Evolutionary conservation across 2,888 invertebrate genomes (phyloP).

Genomic region (Macroteleia sp.): DNA sequence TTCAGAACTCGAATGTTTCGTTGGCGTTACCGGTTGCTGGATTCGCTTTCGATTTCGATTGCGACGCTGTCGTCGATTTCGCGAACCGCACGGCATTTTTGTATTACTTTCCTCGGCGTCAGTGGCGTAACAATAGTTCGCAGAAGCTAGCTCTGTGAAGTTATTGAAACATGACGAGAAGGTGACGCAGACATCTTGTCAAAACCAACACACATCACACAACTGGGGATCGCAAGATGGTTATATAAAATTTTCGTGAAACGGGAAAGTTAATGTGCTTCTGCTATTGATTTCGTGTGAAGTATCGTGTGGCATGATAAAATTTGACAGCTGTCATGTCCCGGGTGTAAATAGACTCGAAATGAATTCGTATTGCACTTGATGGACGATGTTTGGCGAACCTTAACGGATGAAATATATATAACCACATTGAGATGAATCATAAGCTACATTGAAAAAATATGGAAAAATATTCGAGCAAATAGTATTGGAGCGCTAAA

Average conservation of each 20-base stretch:
- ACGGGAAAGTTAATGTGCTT: slow-evolving; percentile 4
- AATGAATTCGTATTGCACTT: background rate
- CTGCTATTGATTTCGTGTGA: slow-evolving; percentile 1
- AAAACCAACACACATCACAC: slow-evolving; percentile 5
- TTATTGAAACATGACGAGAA: slow-evolving; percentile 26
- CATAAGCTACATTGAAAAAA: slow-evolving; percentile 19
- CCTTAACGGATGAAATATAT: slow-evolving; percentile 17
- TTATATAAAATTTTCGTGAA: slow-evolving; percentile 22
- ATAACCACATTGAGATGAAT: slow-evolving; percentile 34
- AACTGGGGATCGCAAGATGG: slow-evolving; percentile 6
- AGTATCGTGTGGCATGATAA: slow-evolving; percentile 12
- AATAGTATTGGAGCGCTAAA: slow-evolving; percentile 31
- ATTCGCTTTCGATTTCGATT: slow-evolving; percentile 68
- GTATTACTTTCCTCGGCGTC: slow-evolving; percentile 33
- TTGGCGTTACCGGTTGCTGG: slow-evolving; percentile 52
- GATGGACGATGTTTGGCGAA: slow-evolving; percentile 57
- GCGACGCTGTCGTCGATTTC: slow-evolving; percentile 59
- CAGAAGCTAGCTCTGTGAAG: slow-evolving; percentile 30
- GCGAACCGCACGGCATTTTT: slow-evolving; percentile 70
- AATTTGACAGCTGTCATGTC: slow-evolving; percentile 20
- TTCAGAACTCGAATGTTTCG: slow-evolving; percentile 34
- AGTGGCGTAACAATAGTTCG: slow-evolving; percentile 27
- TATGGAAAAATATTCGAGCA: background rate
- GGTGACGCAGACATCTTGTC: background rate
- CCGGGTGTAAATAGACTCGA: background rate